These are phyloP conservation scores for Chrysina gloriosa DNA, from an alignment of 2,888 invertebrate genomes.

Conservation along the genomic window DNA sequence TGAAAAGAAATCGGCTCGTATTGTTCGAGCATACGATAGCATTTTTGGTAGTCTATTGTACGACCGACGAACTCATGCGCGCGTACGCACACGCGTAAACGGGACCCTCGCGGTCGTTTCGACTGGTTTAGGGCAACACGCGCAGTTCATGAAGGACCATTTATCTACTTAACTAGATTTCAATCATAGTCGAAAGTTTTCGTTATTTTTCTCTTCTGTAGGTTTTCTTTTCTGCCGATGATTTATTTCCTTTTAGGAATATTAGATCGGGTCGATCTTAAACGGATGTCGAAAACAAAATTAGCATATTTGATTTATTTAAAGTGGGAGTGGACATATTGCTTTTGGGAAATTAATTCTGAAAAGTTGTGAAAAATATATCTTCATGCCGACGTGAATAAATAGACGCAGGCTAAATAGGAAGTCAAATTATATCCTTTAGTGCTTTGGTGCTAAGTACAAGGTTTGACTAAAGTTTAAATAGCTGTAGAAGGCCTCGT, in stretches of 20 bases:
- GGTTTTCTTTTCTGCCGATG: not conserved
- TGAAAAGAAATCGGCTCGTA: slow-evolving; percentile 52
- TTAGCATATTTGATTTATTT: slow-evolving; percentile 30
- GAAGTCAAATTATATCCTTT: too few relatives aligned
- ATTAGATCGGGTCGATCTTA: slow-evolving; percentile 11
- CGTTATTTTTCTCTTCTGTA: slow-evolving; percentile 28
- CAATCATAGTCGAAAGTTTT: slow-evolving; percentile 57
- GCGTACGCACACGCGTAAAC: not conserved
- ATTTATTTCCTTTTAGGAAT: slow-evolving; percentile 14
- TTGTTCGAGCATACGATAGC: slow-evolving; percentile 54
- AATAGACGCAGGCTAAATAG: not conserved
- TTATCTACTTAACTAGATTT: slow-evolving; percentile 60
- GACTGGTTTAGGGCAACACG: slow-evolving; percentile 41
- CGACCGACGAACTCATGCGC: slow-evolving; percentile 42
- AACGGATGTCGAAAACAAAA: slow-evolving; percentile 22
- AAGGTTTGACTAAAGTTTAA: too few relatives aligned
- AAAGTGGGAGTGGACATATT: not conserved
- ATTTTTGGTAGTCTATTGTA: slow-evolving; percentile 55
- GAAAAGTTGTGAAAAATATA: not conserved
- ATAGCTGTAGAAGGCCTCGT: too few relatives aligned
- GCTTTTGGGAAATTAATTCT: not conserved
- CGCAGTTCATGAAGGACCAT: slow-evolving; percentile 52
- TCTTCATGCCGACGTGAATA: not conserved
- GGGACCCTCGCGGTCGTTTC: slow-evolving; percentile 30
- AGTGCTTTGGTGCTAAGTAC: too few relatives aligned